phyloP scores from a whole-genome alignment of 2,113 vertebrate genomes.

The Oplegnathus fasciatus region DNA sequence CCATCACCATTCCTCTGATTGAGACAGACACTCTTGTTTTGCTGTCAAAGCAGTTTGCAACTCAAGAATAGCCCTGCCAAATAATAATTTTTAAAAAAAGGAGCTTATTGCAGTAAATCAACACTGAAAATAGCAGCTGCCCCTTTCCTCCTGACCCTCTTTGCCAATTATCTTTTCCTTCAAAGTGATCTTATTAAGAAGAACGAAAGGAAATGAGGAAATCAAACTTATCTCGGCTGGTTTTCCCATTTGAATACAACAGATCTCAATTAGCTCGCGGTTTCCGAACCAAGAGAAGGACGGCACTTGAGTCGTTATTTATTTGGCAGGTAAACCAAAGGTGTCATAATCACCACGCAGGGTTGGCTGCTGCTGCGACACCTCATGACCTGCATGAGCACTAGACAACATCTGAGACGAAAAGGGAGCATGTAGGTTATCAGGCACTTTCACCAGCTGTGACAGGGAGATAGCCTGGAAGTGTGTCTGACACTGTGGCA shows the following conservation, averaged over 20 bases:
- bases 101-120: slow-evolving; percentile 52
- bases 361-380: neutral
- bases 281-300: neutral
- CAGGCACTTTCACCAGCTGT: slow-evolving; percentile 53
- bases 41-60: slow-evolving; percentile 71
- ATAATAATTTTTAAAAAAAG: slow-evolving; percentile 51
- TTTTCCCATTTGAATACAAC: slow-evolving; percentile 15
- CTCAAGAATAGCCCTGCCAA: slow-evolving; percentile 58
- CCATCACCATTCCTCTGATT: slow-evolving; percentile 62
- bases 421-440: slow-evolving; percentile 53
- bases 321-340: slow-evolving; percentile 32
- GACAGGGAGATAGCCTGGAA: slow-evolving; percentile 57
- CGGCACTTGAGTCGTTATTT: neutral
- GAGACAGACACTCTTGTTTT: slow-evolving; percentile 69
- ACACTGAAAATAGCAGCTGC: slow-evolving; percentile 67
- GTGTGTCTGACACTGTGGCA: slow-evolving; percentile 46
- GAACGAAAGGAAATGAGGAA: slow-evolving; percentile 37
- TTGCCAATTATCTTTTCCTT: slow-evolving; percentile 48
- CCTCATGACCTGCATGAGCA: slow-evolving; percentile 40
- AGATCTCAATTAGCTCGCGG: neutral
- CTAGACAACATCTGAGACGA: slow-evolving; percentile 41
- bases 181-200: slow-evolving; percentile 49
- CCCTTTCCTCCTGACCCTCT: slow-evolving; percentile 43
- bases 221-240: slow-evolving; percentile 14
- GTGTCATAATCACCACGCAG: neutral